Evolutionary conservation across 1,140 invertebrate species (phyloP), one percentile per base, ranked within the genome.

Genomic region (Sweltsa coloradensis): DNA sequence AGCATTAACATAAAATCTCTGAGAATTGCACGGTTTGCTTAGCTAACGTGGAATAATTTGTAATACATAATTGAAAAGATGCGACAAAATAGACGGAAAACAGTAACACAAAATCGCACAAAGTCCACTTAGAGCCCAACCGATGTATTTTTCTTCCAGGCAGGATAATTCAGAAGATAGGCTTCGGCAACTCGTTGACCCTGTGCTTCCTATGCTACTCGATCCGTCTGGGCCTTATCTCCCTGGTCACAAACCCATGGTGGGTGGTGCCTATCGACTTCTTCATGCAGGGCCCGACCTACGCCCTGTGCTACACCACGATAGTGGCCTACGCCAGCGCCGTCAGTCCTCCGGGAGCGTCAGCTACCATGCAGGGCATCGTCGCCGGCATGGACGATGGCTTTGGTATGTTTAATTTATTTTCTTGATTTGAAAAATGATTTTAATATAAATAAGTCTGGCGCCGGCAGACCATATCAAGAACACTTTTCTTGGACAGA

Each of bases 331-430:
- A 86, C 56, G 83, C 84, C 1, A 81, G 81, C 25, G 75, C 70
- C 4, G 69, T 87, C 16, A 72, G 82, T 0, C 84, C 85, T 1
- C 73, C 77, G 0, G 84, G 84, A 1, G 77, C 84, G n/a, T 83
- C 81, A 3, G 82, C 83, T 2, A 87, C 84, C 0, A 77, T 86
- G 16, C 84, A 89, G 60, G 84, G 84, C 1, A 72, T 89, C 27
- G 79, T 84, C 24, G 83, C 83, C n/a, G 83, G 83, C 16, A 79
- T 85, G 75, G 83, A 86, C 54, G 83, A 86, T 53, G 83, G 82
- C 0, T 66, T 87, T 18, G 84, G 84, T 83, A 45, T n/a, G 16
- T 41, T 5, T 41, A 7, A 9, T 26, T 5, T 45, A 19, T 31
- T 7, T 5, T 36, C 25, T 22, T 16, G 18, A 3, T 23, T 21